A percentile compares a stretch with the other conserved stretches of the same genome.
phyloP scores from a whole-genome alignment of 2,113 vertebrate genomes.

The Montifringilla adamsi region DNA sequence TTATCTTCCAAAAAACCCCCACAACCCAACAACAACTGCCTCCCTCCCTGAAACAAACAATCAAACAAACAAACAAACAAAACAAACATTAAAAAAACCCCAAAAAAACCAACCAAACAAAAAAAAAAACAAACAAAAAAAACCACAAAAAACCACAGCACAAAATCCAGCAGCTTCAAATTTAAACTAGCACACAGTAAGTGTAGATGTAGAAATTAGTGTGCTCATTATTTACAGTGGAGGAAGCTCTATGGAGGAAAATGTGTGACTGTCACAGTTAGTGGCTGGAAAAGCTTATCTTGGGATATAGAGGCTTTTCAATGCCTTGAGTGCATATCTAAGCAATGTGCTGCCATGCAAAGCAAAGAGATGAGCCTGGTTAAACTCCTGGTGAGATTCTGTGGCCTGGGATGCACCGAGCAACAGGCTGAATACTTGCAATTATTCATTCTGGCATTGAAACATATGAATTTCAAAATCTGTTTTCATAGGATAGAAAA shows the following conservation, averaged over 20 bases:
- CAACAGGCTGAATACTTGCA: neutral
- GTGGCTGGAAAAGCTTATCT: conserved; percentile 1
- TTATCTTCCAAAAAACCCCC: neutral
- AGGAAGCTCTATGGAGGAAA: neutral
- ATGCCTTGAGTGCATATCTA: neutral
- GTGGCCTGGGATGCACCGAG: neutral
- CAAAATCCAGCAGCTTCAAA: neutral
- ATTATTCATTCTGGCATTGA: conserved; percentile 15
- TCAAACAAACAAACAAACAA: neutral
- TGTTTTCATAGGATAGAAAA: neutral
- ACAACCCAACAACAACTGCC: neutral
- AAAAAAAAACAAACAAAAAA: too few relatives aligned
- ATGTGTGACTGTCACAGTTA: neutral
- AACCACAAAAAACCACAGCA: fast-evolving
- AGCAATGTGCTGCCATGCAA: neutral
- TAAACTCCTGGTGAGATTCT: neutral
- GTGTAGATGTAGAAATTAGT: neutral
- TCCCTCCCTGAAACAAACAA: fast-evolving
- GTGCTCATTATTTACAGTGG: neutral
- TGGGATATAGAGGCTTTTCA: neutral
- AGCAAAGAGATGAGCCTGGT: neutral
- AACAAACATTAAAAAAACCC: neutral
- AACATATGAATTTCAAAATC: neutral
- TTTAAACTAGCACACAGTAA: neutral
- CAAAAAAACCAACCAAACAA: too few relatives aligned